Percentiles rank a stretch among this genome's conserved stretches.
phyloP scores from a whole-genome alignment of 1,140 invertebrate genomes.

The Ceratina calcarata region DNA sequence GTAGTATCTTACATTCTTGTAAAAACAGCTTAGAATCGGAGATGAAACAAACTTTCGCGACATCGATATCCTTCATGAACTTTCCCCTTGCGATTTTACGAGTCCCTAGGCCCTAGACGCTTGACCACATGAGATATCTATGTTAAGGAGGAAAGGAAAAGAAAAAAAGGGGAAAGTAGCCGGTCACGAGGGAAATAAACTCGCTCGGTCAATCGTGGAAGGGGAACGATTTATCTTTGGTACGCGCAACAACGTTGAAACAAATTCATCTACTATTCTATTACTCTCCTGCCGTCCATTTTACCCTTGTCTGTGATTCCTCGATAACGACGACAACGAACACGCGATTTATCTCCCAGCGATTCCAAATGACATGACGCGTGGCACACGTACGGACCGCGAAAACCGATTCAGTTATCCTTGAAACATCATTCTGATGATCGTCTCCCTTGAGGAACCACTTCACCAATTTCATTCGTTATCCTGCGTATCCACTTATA shows the following conservation, averaged over 20 bases:
- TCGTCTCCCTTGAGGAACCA: neutral
- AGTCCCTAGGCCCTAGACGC: neutral
- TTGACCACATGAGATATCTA: neutral
- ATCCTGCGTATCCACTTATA: too few species aligned
- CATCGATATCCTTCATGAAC: conserved; percentile 6
- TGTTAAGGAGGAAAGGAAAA: neutral
- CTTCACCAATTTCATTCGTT: too few species aligned
- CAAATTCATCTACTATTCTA: conserved; percentile 45
- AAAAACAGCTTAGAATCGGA: conserved; percentile 10
- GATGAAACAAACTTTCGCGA: neutral
- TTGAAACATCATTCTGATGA: neutral
- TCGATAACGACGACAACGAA: neutral
- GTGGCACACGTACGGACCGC: neutral
- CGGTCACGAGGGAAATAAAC: conserved; percentile 36
- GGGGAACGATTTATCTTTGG: conserved; percentile 45
- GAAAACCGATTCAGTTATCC: neutral
- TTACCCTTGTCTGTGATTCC: conserved; percentile 4
- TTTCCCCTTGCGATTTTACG: conserved; percentile 2
- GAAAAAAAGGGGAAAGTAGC: neutral
- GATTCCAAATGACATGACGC: neutral
- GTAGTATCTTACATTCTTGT: neutral
- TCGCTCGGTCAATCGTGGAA: conserved; percentile 42
- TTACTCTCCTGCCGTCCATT: conserved; percentile 26
- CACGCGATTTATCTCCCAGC: conserved; percentile 11
- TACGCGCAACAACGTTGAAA: conserved; percentile 29